Conservation (phyloP, 1,140 invertebrate species). For the Chionoecetes opilio region DNA sequence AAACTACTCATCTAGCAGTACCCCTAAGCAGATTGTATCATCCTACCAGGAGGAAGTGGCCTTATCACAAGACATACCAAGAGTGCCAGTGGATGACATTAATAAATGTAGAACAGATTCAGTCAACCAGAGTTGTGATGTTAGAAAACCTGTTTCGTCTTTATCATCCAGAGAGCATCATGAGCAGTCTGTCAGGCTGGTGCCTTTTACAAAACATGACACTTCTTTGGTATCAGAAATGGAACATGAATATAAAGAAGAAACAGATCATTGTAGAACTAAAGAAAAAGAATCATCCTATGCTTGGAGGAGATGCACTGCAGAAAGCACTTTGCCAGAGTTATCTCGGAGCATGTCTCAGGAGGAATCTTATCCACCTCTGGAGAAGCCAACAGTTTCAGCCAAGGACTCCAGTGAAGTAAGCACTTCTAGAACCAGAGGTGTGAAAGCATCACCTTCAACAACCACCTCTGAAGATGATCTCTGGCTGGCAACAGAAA, state of each 20-base stretch:
- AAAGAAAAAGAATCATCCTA: background rate
- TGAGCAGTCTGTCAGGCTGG: background rate
- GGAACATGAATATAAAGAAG: slow-evolving; percentile 31
- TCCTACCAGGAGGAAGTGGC: slow-evolving; percentile 32
- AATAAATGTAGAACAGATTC: background rate
- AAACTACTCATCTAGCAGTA: slow-evolving; percentile 11
- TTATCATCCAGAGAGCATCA: background rate
- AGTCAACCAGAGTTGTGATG: background rate
- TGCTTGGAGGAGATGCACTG: slow-evolving; percentile 44
- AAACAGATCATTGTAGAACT: background rate
- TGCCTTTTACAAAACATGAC: background rate
- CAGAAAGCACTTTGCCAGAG: slow-evolving; percentile 41
- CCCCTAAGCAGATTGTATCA: background rate
- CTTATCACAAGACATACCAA: background rate
- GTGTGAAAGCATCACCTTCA: slow-evolving; percentile 60
- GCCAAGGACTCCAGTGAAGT: background rate
- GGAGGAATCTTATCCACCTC: slow-evolving; percentile 48
- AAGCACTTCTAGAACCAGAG: slow-evolving; percentile 42
- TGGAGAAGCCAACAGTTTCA: slow-evolving; percentile 22
- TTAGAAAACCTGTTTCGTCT: background rate
- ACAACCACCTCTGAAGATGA: slow-evolving; percentile 73
- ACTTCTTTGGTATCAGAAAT: slow-evolving; percentile 38
- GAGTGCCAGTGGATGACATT: background rate
- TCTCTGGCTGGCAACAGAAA: slow-evolving; percentile 69
- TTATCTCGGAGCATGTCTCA: slow-evolving; percentile 9